Conservation (phyloP, 2,113 vertebrate species). For the Hepsetus odoe region DNA sequence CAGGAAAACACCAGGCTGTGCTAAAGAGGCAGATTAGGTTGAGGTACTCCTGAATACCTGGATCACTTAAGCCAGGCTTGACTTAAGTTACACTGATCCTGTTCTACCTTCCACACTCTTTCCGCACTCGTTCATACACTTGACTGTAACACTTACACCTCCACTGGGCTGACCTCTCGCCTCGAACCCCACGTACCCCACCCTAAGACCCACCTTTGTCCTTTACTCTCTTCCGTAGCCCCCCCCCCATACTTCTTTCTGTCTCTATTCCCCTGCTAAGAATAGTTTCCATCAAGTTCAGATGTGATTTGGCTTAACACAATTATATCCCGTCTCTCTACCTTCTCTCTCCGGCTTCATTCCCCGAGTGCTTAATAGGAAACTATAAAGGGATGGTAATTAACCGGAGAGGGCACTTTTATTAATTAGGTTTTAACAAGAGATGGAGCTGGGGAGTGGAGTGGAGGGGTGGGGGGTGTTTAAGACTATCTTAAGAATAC, state of each 20-base stretch:
- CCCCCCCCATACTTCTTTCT: neutral
- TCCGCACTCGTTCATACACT: neutral
- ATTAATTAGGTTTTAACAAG: slow-evolving; percentile 71
- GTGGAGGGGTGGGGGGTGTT: slow-evolving; percentile 20
- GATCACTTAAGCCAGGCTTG: too few species aligned
- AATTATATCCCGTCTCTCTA: slow-evolving; percentile 61
- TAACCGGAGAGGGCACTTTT: slow-evolving; percentile 70
- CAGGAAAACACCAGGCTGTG: too few species aligned
- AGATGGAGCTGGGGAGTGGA: slow-evolving; percentile 46
- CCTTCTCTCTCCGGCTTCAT: slow-evolving; percentile 52
- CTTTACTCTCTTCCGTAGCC: neutral
- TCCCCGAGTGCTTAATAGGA: slow-evolving; percentile 60
- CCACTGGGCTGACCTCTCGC: neutral
- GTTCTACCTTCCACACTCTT: too few species aligned
- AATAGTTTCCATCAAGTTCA: slow-evolving; percentile 70
- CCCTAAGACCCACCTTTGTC: neutral
- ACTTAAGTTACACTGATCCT: too few species aligned
- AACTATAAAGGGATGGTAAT: slow-evolving; percentile 74
- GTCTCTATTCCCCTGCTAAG: slow-evolving; percentile 54
- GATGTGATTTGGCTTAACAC: slow-evolving; percentile 71
- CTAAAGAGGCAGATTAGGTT: too few species aligned
- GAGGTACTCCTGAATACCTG: too few species aligned
- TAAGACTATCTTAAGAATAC: slow-evolving; percentile 64
- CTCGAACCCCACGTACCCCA: neutral
- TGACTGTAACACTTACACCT: neutral